A percentile compares a stretch with the other conserved stretches of the same genome.
These are phyloP conservation scores for Petrocephalus sullivani DNA, from an alignment of 2,797 vertebrate species.

Conservation along the genomic window DNA sequence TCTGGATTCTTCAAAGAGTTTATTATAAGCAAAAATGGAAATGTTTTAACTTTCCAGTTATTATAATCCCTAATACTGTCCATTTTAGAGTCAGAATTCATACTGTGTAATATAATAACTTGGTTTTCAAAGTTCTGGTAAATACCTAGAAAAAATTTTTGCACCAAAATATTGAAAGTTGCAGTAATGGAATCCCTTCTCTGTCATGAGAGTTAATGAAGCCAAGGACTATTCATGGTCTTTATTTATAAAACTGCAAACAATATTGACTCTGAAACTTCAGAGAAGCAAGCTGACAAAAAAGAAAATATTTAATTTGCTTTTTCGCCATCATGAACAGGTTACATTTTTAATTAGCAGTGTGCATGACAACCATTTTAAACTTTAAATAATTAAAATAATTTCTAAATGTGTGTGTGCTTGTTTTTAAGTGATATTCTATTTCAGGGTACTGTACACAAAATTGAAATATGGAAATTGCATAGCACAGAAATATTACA, in stretches of 20 bases:
- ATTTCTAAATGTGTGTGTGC: neutral
- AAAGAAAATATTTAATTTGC: neutral
- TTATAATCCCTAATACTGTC: neutral
- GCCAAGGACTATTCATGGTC: conserved; percentile 13
- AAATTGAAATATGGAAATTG: neutral
- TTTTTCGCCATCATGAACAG: neutral
- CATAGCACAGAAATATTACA: neutral
- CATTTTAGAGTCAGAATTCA: neutral
- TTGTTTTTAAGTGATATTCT: neutral
- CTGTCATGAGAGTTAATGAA: conserved; percentile 9
- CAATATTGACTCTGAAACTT: conserved; percentile 4
- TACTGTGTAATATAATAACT: neutral
- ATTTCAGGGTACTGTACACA: neutral
- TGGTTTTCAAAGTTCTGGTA: neutral
- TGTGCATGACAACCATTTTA: neutral
- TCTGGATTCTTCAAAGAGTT: neutral
- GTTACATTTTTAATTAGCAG: neutral
- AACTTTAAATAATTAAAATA: conserved; percentile 29
- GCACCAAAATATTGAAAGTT: neutral
- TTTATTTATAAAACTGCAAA: conserved; percentile 13
- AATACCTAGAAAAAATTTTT: neutral
- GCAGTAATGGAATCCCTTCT: neutral
- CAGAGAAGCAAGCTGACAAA: conserved; percentile 6
- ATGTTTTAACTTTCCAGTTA: neutral
- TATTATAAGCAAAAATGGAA: neutral